A percentile compares a stretch with the other conserved stretches of the same genome.
Conservation (phyloP, 2,888 invertebrate genomes). For the Aplocera efformata region DNA sequence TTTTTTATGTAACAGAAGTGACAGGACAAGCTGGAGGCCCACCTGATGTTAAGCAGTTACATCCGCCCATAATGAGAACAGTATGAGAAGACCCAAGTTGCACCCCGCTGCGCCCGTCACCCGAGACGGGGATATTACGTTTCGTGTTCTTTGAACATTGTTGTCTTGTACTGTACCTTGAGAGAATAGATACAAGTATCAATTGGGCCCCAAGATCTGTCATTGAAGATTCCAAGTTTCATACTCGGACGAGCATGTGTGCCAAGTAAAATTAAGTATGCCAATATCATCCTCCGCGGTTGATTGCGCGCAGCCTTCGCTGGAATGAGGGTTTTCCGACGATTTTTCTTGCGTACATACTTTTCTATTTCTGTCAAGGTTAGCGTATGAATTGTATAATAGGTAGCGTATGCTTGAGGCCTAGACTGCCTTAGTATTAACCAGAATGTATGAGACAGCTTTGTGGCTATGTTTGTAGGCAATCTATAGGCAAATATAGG, state of each 20-base stretch:
- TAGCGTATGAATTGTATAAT: conserved; percentile 15
- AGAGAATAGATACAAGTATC: conserved; percentile 20
- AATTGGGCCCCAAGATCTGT: conserved; percentile 20
- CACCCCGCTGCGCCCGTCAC: no score
- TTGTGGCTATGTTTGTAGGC: no score
- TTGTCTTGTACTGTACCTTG: conserved; percentile 6
- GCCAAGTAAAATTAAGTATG: conserved; percentile 76
- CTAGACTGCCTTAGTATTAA: background rate
- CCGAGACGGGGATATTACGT: no score
- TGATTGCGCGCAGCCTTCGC: conserved; percentile 73
- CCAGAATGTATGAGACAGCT: no score
- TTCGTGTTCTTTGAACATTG: no score
- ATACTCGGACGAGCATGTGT: conserved; percentile 66
- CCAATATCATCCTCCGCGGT: conserved; percentile 72
- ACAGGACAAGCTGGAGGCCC: no score
- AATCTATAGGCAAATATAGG: no score
- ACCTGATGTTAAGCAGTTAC: no score
- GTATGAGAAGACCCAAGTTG: no score
- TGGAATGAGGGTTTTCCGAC: conserved; percentile 68
- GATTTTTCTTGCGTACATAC: conserved; percentile 65
- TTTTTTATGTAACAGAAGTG: no score
- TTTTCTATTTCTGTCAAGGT: conserved; percentile 66
- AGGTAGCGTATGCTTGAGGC: background rate
- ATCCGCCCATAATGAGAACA: no score
- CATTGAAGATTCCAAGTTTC: conserved; percentile 33